These are phyloP conservation scores for Tarsius wallacei DNA, from an alignment of 2,797 vertebrate species.

Conservation along the genomic window DNA sequence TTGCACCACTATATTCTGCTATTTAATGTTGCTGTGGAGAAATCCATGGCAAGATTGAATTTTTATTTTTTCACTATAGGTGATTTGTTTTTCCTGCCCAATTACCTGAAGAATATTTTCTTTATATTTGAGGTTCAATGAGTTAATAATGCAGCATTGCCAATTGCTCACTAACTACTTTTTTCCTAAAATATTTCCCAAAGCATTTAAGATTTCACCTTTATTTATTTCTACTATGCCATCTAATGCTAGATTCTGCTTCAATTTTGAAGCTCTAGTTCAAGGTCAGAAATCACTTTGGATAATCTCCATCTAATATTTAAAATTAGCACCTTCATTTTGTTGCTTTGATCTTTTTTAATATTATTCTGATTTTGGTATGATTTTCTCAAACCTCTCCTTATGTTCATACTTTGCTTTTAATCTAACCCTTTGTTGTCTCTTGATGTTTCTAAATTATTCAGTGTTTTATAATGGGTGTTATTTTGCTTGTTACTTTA, in stretches of 20 bases:
- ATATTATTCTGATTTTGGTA: background rate
- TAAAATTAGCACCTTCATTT: constrained; percentile 17
- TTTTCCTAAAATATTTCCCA: background rate
- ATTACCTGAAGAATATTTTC: background rate
- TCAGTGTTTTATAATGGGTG: background rate
- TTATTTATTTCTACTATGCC: background rate
- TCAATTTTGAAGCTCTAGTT: background rate
- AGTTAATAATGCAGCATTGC: background rate
- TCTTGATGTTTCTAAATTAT: constrained; percentile 42
- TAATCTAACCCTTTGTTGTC: background rate
- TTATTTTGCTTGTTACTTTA: constrained; percentile 18
- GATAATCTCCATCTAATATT: background rate
- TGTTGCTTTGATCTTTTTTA: background rate
- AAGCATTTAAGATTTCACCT: background rate
- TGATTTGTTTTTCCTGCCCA: background rate
- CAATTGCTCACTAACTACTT: background rate
- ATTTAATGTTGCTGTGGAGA: constrained; percentile 7
- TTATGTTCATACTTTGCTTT: constrained; percentile 46
- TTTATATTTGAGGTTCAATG: constrained; percentile 48
- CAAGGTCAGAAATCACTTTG: background rate
- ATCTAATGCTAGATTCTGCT: background rate
- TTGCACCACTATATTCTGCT: background rate
- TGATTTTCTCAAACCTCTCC: constrained; percentile 15
- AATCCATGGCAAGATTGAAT: background rate
- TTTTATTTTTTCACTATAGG: background rate